Evolutionary conservation across 2,113 vertebrate genomes (phyloP).

Genomic region (Lophotis ruficrista): DNA sequence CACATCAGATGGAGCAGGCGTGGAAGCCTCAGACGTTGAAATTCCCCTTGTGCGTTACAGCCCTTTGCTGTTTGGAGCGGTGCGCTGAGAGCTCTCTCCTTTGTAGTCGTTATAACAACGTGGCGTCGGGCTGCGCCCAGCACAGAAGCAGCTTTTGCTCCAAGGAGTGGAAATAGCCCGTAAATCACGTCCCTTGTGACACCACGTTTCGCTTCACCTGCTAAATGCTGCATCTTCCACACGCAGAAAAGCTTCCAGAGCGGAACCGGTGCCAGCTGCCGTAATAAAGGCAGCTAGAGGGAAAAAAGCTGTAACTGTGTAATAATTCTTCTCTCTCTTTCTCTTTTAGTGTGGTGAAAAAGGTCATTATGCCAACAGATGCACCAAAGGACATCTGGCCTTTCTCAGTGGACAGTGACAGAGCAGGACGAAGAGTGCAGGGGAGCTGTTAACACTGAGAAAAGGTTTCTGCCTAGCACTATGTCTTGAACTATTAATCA

Average conservation of each 20-base stretch:
- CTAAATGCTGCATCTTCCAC: not conserved
- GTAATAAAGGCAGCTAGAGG: not conserved
- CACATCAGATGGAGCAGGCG: not conserved
- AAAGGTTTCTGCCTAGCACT: constrained; percentile 47
- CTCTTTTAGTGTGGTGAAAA: constrained; percentile 92
- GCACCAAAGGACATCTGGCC: constrained; percentile 97
- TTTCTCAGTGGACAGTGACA: constrained; percentile 96
- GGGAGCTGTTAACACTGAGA: constrained; percentile 50
- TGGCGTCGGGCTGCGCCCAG: not conserved
- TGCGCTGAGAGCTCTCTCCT: not conserved
- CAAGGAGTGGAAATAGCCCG: not conserved
- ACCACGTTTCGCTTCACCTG: not conserved
- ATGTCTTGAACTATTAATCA: constrained; percentile 52
- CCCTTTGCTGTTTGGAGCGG: not conserved
- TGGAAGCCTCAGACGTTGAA: not conserved
- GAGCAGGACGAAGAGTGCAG: constrained; percentile 31
- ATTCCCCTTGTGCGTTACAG: not conserved
- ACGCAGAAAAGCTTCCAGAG: not conserved
- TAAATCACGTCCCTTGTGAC: not conserved
- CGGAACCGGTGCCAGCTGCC: not conserved
- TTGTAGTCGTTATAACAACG: rapidly evolving
- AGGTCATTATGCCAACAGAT: constrained; percentile 99
- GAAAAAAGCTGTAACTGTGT: not conserved
- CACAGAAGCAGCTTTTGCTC: not conserved
- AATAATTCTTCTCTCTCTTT: not conserved